Base-by-base conservation (phyloP, 2,113 vertebrate genomes). In the Oncorhynchus tshawytscha region DNA sequence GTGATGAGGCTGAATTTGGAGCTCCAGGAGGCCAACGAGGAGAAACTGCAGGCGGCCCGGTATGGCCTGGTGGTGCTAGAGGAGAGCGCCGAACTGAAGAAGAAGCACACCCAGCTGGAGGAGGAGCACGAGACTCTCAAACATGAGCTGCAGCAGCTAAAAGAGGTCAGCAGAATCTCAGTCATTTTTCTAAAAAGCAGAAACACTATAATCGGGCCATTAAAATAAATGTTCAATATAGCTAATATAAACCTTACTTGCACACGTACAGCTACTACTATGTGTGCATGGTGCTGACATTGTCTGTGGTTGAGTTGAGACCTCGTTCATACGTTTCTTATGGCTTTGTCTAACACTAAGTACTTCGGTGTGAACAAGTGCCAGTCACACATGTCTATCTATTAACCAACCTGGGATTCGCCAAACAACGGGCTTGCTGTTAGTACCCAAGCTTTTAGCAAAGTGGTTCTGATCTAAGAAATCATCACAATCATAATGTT, bases 1-100 rank as follows among this genome's bases (percentile, higher is more conserved):
- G 86, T 96, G 81, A 76, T 91, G 6, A 89, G 95, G n/a, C 85
- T 96, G 76, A 89, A 88, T 2, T 86, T 92, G 13, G 95, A 96
- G 86, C 93, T 96, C 29, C 93, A 94, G 77, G 93, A 95, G 88
- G 94, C 94, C 68, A 95, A 92, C 0, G 94, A 93, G 80, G 93
- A 96, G 85, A 96, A 95, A 84, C 90, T 94, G 2, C 95, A 95
- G 85, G 95, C 95, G 0, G 95, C 95, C 0, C 92, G 94, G 24
- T 96, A 95, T 8, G 95, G 95, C 18, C 91, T 96, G 79, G 95
- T 89, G 1, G 94, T 96, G 62, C 82, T 96, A 78, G 95, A 96
- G 84, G 94, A 96, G 85, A 95, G 94, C 51, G 81, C 92, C 1
- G 88, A 89, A 1, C 87, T 96, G 22, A 94, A 94, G 85, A 86